A percentile compares a stretch with the other conserved stretches of the same genome.
These are phyloP conservation scores for Aphelocoma californica DNA, from an alignment of 2,797 vertebrate genomes.

Conservation along the genomic window DNA sequence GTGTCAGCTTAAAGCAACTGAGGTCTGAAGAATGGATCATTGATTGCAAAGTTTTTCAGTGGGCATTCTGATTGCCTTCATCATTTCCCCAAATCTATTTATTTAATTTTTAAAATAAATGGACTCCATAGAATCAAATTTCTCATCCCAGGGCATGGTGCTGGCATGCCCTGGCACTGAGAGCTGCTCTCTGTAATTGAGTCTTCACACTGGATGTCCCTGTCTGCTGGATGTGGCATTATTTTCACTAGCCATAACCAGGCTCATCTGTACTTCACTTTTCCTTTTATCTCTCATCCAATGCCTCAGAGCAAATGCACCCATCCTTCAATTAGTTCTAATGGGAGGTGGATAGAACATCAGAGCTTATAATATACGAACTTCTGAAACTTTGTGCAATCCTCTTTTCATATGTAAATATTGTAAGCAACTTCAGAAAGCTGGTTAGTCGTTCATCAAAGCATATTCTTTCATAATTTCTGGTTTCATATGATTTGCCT, in stretches of 20 bases:
- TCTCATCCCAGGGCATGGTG: background rate
- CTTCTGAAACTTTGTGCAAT: background rate
- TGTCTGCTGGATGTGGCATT: background rate
- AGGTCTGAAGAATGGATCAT: background rate
- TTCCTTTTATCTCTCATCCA: background rate
- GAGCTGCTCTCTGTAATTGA: background rate
- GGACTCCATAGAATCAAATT: background rate
- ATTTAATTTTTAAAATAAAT: background rate
- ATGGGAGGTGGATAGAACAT: background rate
- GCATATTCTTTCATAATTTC: background rate
- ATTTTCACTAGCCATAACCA: background rate
- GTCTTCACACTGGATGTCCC: background rate
- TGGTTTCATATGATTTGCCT: background rate
- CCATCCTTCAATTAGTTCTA: background rate
- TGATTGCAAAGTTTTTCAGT: background rate
- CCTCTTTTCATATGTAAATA: slow-evolving; percentile 17
- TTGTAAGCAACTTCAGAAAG: background rate
- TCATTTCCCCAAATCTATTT: background rate
- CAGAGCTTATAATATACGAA: background rate
- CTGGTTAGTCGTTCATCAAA: background rate
- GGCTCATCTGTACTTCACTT: background rate
- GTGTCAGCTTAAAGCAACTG: background rate
- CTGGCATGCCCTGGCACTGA: background rate
- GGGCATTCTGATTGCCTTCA: background rate
- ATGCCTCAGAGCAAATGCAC: background rate